Conservation (phyloP, 2,797 vertebrate species). For the Spinus olivaceus region DNA sequence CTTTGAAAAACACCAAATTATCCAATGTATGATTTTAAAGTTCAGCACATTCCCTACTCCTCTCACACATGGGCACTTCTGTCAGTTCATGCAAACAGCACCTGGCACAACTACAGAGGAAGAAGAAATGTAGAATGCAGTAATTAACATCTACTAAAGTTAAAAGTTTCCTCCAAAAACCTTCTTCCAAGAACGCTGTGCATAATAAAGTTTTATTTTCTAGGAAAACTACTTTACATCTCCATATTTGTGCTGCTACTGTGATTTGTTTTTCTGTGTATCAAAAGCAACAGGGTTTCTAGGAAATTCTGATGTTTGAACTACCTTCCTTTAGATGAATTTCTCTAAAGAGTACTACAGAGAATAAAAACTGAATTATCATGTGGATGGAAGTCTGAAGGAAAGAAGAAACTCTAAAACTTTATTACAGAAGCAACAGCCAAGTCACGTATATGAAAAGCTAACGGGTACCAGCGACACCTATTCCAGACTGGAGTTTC, state of each 20-base stretch:
- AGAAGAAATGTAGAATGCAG: background rate
- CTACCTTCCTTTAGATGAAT: background rate
- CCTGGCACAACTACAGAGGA: background rate
- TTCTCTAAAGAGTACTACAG: background rate
- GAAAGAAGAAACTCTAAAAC: background rate
- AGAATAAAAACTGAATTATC: background rate
- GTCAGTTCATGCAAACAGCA: background rate
- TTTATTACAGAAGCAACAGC: background rate
- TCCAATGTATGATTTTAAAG: background rate
- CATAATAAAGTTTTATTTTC: background rate
- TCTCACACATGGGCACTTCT: background rate
- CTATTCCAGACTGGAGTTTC: background rate
- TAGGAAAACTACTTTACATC: background rate
- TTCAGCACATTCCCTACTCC: background rate
- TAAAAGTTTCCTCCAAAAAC: background rate
- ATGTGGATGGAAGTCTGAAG: background rate
- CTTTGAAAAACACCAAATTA: background rate
- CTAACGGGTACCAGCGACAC: background rate
- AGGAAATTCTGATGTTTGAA: background rate
- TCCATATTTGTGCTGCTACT: background rate
- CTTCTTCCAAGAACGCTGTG: background rate
- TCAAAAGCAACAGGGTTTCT: background rate
- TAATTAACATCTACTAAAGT: background rate
- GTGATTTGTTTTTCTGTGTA: background rate
- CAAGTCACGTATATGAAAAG: background rate